Percentiles rank a stretch among this genome's conserved stretches.
These are phyloP conservation scores for Fistularia tabacaria DNA, from an alignment of 2,797 vertebrate genomes.

Conservation along the genomic window DNA sequence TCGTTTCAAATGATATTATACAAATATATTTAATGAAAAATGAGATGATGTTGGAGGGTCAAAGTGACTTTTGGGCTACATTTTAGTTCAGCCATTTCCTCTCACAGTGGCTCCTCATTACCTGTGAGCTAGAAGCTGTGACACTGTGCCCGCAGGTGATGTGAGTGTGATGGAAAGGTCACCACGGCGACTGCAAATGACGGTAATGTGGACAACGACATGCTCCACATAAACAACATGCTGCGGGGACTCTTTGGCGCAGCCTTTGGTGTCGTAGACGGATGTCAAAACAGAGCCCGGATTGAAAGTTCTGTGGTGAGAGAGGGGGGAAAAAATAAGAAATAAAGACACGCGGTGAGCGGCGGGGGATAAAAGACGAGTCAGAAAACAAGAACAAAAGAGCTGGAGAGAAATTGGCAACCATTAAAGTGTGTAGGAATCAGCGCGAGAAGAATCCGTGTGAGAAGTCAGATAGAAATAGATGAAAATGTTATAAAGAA, in stretches of 20 bases:
- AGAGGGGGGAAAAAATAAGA: slow-evolving; percentile 6
- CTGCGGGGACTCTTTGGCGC: slow-evolving; percentile 76
- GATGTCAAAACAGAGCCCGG: slow-evolving; percentile 80
- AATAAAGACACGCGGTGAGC: slow-evolving; percentile 19
- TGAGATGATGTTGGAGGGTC: slow-evolving; percentile 5
- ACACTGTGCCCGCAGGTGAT: slow-evolving; percentile 89
- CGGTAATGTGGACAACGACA: slow-evolving; percentile 82
- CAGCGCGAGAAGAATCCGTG: slow-evolving; percentile 30
- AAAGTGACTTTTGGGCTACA: background rate
- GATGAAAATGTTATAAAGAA: slow-evolving; percentile 36
- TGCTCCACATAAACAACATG: slow-evolving; percentile 89
- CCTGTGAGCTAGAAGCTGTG: slow-evolving; percentile 90
- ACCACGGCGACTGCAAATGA: slow-evolving; percentile 85
- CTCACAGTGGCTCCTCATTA: slow-evolving; percentile 48
- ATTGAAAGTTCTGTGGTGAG: slow-evolving; percentile 77
- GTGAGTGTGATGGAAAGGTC: slow-evolving; percentile 89
- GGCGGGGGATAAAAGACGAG: slow-evolving; percentile 22
- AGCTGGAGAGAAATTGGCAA: slow-evolving; percentile 20
- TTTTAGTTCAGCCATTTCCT: too few species aligned
- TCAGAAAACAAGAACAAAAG: slow-evolving; percentile 21
- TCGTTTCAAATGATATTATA: too few species aligned
- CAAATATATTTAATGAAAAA: background rate
- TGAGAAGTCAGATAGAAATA: slow-evolving; percentile 47
- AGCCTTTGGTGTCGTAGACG: slow-evolving; percentile 82
- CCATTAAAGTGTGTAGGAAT: slow-evolving; percentile 35